Base-by-base conservation (phyloP, 2,797 vertebrate species). In the Podarcis siculus region DNA sequence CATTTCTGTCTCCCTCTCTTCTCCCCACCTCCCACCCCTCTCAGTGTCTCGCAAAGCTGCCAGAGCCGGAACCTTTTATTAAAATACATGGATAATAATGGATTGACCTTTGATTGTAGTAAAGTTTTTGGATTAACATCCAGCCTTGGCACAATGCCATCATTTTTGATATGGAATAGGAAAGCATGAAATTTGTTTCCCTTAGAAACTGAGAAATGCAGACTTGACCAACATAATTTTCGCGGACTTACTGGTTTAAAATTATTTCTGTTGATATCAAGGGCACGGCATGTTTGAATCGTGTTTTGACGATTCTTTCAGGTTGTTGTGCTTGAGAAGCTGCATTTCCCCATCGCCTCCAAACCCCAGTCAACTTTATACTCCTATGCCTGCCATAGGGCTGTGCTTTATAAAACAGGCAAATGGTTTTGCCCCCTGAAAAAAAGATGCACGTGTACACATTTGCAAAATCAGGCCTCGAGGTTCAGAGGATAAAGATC, bases 111-210 rank as follows among this genome's bases (percentile, higher is more conserved):
- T 79, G 45, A 32, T 61, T 90, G 15, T 89, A 87, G 93, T 84
- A 90, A 72, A 64, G 79, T 90, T 93, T 96, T 92, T 91, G 67
- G 84, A 92, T 77, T 94, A 93, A 92, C 94, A 94, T 90, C 61
- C 71, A 30, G 58, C 37, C 89, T 39, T 89, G 90, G 79, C 86
- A 75, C 92, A 85, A 89, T 95, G 71, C 93, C 73, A 73, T 71
- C 91, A 92, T 73, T 82, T 87, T 92, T 92, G 95, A 94, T 79
- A 66, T 23, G 27, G 55, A 94, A 77, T 93, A 87, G 89, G 82
- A 82, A 94, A 93, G 86, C 88, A 86, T 88, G 72, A 95, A 94
- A 87, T 93, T 9, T 92, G 9, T 92, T 95, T 86, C 69, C 85
- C 86, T 93, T 92, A 92, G 94, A 95, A 95, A 93, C 66, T 17